Percentiles rank a stretch among this genome's conserved stretches.
Conservation (phyloP, 2,888 invertebrate genomes). For the Campoplex nolae region DNA sequence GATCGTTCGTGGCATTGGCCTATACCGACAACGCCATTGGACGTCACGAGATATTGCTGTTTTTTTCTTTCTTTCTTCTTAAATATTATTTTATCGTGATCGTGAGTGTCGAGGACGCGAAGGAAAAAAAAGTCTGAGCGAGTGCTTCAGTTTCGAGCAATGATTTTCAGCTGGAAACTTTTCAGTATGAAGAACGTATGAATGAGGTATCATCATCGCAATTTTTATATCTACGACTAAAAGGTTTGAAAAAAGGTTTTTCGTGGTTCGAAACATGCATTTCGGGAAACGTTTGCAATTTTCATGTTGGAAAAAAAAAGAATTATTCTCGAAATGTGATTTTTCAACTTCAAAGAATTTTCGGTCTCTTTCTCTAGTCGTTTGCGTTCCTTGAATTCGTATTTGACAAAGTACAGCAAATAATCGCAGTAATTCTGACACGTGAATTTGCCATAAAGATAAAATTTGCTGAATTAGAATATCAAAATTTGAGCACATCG, state of each 20-base stretch:
- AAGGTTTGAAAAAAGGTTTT: background rate
- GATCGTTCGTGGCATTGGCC: slow-evolving; percentile 76
- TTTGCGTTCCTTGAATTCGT: too few relatives aligned
- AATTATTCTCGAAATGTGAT: too few relatives aligned
- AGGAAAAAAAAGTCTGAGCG: background rate
- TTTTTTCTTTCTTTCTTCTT: slow-evolving; percentile 47
- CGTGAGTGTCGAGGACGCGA: background rate
- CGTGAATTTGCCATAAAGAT: background rate
- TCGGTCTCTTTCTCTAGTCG: too few relatives aligned
- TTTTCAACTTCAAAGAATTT: too few relatives aligned
- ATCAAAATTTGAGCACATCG: background rate
- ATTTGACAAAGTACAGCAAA: too few relatives aligned
- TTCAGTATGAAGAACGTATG: background rate
- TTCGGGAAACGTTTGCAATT: too few relatives aligned
- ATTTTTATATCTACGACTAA: background rate
- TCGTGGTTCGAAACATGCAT: too few relatives aligned
- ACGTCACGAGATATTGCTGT: slow-evolving; percentile 47
- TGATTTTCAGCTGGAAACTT: background rate
- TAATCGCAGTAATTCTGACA: background rate
- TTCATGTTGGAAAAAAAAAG: too few relatives aligned
- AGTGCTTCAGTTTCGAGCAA: background rate
- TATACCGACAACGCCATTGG: slow-evolving; percentile 70
- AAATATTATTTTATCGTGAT: slow-evolving; percentile 21
- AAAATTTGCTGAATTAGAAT: background rate
- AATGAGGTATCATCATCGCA: background rate